Evolutionary conservation across 2,888 invertebrate species (phyloP), one percentile per base, ranked within the genome.

Genomic region (Drosophila leonis): DNA sequence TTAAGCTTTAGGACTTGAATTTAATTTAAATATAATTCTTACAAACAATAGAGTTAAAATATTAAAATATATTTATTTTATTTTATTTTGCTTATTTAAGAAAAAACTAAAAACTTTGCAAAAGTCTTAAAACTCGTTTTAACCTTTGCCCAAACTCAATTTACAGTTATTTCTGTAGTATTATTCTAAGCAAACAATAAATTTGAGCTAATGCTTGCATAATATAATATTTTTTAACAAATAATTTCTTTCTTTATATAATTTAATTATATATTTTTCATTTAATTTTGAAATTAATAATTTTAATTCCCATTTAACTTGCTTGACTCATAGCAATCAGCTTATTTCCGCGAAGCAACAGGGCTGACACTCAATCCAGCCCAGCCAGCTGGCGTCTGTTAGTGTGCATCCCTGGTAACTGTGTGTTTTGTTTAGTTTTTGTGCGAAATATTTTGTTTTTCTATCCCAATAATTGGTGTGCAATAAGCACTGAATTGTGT

Each of bases 391-490:
- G 79, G 72, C 52, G 29, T 42, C 29, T 7, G 20, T 1, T 42
- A 33, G 27, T 52, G 18, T 27, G 29, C 51, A 74, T 54, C 79
- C 79, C 79, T 79, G 79, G 79, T 18, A 1, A 27, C 37, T 62
- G 72, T 80, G 69, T 83, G 65, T 88, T 88, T 73, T 69, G 70
- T 82, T 88, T 80, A 68, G 75, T 77, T 83, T 63, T 67, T 73
- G 66, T 78, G 78, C 66, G 59, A 46, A 57, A 24, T 59, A 33
- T 71, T 65, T 67, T 67, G 65, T 72, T 71, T 78, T 35, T 49
- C 15, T 67, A 48, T 69, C 46, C 46, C 29, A 59, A 56, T 72
- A 52, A 37, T 52, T 63, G 62, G 65, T 37, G 57, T 59, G 27
- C 39, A 71, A 66, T 71, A 64, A 67, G 15, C 42, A 8, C 29